Conservation (phyloP, 1,140 invertebrate species). For the Lucilia sericata region DNA sequence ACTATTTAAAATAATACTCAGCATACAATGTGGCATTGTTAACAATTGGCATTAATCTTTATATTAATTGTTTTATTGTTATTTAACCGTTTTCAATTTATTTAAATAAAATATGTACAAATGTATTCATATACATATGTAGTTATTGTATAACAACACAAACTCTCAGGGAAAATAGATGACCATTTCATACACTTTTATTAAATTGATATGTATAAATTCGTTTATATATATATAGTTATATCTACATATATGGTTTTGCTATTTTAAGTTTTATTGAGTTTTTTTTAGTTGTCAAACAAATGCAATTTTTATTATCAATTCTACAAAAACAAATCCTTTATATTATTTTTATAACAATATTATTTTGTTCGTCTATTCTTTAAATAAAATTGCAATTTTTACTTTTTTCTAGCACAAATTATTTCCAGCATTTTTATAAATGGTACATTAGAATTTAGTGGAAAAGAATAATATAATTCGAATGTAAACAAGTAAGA, state of each 20-base stretch:
- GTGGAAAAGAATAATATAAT: not conserved
- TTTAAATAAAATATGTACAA: not conserved
- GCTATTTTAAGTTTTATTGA: not conserved
- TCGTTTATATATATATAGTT: too few species aligned
- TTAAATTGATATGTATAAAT: too few species aligned
- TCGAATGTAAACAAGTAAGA: not conserved
- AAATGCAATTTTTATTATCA: not conserved
- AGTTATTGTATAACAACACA: not conserved
- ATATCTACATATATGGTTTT: too few species aligned
- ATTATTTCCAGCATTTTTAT: not conserved
- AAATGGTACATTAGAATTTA: not conserved
- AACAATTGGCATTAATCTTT: conserved; percentile 22
- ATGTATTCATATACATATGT: not conserved
- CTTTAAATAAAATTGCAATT: not conserved
- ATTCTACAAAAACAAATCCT: not conserved
- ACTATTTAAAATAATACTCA: not conserved
- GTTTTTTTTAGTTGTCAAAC: not conserved
- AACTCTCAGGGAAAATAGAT: not conserved
- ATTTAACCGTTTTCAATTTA: conserved; percentile 24
- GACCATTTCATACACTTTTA: too few species aligned
- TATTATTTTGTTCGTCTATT: not conserved
- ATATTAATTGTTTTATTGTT: conserved; percentile 26
- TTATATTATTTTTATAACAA: not conserved
- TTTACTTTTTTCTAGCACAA: not conserved
- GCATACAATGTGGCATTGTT: not conserved